Evolutionary conservation across 2,113 vertebrate species (phyloP), one percentile per base, ranked within the genome.

Genomic region (Synchiropus splendidus): DNA sequence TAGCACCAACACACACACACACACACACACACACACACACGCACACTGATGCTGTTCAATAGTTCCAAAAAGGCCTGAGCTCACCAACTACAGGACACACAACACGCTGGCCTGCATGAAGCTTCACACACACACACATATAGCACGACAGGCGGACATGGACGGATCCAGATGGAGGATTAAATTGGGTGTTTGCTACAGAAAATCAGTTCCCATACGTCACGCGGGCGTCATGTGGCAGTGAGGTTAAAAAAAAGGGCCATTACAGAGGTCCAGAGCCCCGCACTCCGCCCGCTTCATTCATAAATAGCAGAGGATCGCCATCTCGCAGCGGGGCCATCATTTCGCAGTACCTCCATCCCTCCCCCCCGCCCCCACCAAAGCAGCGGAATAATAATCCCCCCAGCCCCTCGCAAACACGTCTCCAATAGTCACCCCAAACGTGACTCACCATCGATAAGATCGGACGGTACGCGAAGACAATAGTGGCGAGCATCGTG

Each of bases 291-390:
- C 49, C 31, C 9, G 61, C 62, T 80, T 80, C 81, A 83, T 83
- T 85, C 80, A 83, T 83, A 83, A 85, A 83, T 81, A 81, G 64
- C 77, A 48, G 64, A 77, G 72, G 70, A 79, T 77, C 75, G 75
- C 71, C 70, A 79, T 81, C 71, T 75, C 76, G 32, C 69, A 61
- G 70, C 42, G 43, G 67, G 74, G 71, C 66, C 60, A 68, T 77
- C 60, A 58, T 78, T 78, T 77, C 45, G 37, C 69, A 60, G 64
- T 59, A 46, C 41, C 56, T 54, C 51, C 16, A 1, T 11, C 36
- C 18, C 2, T 10, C 6, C 6, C 32, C 18, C 2, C 16, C 42
- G 8, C 17, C 45, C 18, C 38, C 27, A 11, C 8, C 21, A 27
- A 32, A 45, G 18, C n/a, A 36, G 14, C 4, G 9, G 64, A 45